Evolutionary conservation across 2,113 vertebrate genomes (phyloP).

Genomic region (Gallinago paraguaiae): DNA sequence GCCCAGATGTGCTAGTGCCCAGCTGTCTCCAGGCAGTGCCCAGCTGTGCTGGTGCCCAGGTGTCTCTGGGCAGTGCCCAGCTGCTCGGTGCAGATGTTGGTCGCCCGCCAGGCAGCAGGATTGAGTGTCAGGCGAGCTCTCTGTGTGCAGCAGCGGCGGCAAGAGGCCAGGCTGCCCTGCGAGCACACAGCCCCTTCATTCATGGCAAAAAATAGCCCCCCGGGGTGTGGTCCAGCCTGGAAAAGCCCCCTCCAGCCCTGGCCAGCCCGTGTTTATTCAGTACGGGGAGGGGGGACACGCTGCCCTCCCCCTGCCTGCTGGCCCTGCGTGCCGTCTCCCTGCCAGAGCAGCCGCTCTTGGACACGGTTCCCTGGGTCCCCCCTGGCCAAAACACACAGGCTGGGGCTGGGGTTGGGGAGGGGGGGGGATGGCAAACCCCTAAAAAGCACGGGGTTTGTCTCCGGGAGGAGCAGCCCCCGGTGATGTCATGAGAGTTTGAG

Average conservation of each 20-base stretch:
- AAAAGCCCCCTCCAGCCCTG: conserved; percentile 46
- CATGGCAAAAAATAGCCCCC: conserved; percentile 64
- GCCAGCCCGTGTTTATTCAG: conserved; percentile 58
- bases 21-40: not conserved
- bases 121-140: conserved; percentile 35
- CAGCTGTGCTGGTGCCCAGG: conserved; percentile 17
- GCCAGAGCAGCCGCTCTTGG: conserved; percentile 31
- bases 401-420: not conserved
- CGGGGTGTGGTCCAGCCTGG: conserved; percentile 61
- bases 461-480: conserved; percentile 19
- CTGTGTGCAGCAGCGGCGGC: not conserved
- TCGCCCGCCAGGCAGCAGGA: conserved; percentile 27
- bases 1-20: conserved; percentile 25
- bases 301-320: conserved; percentile 7
- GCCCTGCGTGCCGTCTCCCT: not conserved
- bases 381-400: conserved; percentile 56
- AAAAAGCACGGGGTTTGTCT: conserved; percentile 49
- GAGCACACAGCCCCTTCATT: conserved; percentile 62
- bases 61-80: conserved; percentile 16
- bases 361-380: not conserved
- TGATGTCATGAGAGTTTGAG: conserved; percentile 63
- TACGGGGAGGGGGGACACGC: not conserved
- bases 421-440: conserved; percentile 37
- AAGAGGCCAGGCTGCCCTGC: conserved; percentile 23
- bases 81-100: conserved; percentile 52